Percentiles rank a stretch among this genome's conserved stretches.
Evolutionary conservation across 2,113 vertebrate genomes (phyloP).

Genomic region (Bostrychus sinensis): DNA sequence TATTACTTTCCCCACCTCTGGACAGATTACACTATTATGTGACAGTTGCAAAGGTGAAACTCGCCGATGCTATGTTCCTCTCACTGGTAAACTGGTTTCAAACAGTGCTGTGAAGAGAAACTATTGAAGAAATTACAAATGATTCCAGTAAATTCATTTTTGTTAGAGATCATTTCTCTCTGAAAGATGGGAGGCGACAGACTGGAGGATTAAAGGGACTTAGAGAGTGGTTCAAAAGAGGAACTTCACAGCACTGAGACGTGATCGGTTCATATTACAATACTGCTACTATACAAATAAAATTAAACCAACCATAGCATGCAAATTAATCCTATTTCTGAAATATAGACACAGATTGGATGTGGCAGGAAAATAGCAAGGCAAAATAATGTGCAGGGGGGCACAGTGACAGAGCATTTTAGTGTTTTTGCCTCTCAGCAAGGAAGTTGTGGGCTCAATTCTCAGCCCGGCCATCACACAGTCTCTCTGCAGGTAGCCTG

Average conservation of each 20-base stretch:
- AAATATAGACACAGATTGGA: too few species aligned
- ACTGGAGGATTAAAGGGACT: not conserved
- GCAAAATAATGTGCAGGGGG: too few species aligned
- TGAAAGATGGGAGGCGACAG: constrained; percentile 19
- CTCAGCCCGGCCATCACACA: too few species aligned
- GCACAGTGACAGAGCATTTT: too few species aligned
- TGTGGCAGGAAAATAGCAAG: too few species aligned
- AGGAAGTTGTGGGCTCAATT: too few species aligned
- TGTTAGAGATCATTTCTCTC: constrained; percentile 9
- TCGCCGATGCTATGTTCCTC: constrained; percentile 48
- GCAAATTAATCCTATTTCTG: not conserved
- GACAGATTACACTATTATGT: constrained; percentile 76
- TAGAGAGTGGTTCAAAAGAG: not conserved
- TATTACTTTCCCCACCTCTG: constrained; percentile 75
- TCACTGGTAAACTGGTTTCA: constrained; percentile 54
- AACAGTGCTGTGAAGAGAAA: constrained; percentile 44
- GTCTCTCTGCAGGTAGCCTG: too few species aligned
- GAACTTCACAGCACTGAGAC: constrained; percentile 2
- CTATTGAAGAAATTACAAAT: constrained; percentile 43
- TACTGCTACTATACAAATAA: not conserved
- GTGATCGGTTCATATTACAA: not conserved
- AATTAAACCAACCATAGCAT: not conserved
- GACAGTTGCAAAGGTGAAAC: constrained; percentile 72
- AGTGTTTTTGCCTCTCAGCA: too few species aligned
- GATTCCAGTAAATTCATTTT: constrained; percentile 41